Conservation (phyloP, 2,113 vertebrate genomes). For the Sula dactylatra region DNA sequence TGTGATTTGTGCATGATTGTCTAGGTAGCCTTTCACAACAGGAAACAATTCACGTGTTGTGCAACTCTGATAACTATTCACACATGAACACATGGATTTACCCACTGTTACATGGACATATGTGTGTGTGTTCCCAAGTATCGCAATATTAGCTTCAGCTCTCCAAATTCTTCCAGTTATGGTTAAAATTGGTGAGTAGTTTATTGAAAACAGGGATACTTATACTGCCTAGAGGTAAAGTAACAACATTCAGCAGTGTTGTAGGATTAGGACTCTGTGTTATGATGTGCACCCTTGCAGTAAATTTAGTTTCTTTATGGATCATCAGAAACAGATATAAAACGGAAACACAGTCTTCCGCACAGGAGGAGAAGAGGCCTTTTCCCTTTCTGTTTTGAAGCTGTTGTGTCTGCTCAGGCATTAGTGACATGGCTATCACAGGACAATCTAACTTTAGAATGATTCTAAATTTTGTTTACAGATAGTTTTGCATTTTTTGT, state of each 20-base stretch:
- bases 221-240: neutral
- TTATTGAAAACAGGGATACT: neutral
- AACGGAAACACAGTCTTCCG: neutral
- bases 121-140: neutral
- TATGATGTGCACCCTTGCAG: neutral
- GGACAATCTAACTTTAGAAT: neutral
- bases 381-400: neutral
- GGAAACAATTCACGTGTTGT: neutral
- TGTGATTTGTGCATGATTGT: neutral
- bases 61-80: neutral
- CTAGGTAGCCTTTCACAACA: neutral
- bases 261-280: neutral
- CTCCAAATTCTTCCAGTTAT: neutral
- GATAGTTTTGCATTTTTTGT: neutral
- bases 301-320: conserved; percentile 47
- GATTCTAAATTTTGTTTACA: neutral
- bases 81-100: neutral
- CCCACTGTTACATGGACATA: accelerated
- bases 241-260: neutral
- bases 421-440: neutral
- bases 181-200: neutral
- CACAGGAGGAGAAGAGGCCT: neutral
- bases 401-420: neutral
- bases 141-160: neutral
- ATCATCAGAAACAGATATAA: conserved; percentile 33